Percentiles rank a stretch among this genome's conserved stretches.
Evolutionary conservation across 2,888 invertebrate species (phyloP).

Genomic region (Gibbula magus): DNA sequence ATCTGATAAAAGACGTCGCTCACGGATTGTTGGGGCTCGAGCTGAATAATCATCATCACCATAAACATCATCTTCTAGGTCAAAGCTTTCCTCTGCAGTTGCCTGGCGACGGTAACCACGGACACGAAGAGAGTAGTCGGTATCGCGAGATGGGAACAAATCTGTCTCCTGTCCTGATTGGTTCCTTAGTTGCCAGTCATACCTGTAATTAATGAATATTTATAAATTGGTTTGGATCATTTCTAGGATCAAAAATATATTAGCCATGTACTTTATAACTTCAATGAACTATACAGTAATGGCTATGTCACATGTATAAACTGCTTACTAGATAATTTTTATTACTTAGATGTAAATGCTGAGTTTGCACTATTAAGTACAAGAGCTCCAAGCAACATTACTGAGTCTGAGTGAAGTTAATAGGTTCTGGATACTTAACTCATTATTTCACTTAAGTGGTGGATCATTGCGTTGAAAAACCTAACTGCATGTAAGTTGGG

Average conservation of each 20-base stretch:
- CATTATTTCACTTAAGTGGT: no score
- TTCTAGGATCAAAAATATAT: not conserved
- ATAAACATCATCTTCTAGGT: not conserved
- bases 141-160: constrained; percentile 92
- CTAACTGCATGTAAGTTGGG: no score
- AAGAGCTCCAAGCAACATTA: no score
- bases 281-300: not conserved
- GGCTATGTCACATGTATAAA: not conserved
- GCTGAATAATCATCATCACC: constrained; percentile 17
- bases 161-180: constrained; percentile 98
- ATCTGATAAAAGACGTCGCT: constrained; percentile 30
- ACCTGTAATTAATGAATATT: constrained; percentile 27
- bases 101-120: constrained; percentile 49
- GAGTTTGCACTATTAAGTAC: no score
- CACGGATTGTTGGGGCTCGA: constrained; percentile 4
- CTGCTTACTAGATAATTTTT: not conserved
- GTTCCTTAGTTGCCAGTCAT: constrained; percentile 81
- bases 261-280: not conserved
- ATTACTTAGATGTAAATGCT: no score
- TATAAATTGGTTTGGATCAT: not conserved
- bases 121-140: constrained; percentile 87
- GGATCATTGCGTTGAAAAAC: no score
- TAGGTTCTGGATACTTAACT: no score
- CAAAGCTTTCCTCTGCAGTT: constrained; percentile 24
- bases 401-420: no score